Conservation (phyloP, 2,113 vertebrate species). For the Herpetotheres cachinnans region DNA sequence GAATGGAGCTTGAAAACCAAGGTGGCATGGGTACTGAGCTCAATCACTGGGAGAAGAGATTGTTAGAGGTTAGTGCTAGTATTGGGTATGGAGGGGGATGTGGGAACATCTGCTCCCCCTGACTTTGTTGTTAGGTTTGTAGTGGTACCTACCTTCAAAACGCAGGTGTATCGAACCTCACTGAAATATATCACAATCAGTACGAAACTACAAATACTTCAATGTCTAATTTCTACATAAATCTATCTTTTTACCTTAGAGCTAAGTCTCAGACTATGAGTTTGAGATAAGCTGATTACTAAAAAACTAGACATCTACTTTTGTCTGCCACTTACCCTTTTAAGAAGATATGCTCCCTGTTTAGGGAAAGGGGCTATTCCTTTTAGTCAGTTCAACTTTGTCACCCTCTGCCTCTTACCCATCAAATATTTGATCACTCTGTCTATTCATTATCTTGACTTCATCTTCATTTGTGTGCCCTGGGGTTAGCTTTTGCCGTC, state of each 20-base stretch:
- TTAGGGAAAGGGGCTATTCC: not conserved
- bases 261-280: not conserved
- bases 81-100: not conserved
- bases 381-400: not conserved
- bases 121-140: not conserved
- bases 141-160: not conserved
- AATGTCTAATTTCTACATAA: not conserved
- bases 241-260: not conserved
- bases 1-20: conserved; percentile 99
- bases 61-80: conserved; percentile 84
- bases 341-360: not conserved
- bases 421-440: not conserved
- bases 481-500: not conserved
- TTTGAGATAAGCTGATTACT: not conserved
- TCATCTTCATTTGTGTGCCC: not conserved
- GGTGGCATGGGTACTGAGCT: conserved; percentile 94
- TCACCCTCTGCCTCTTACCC: not conserved
- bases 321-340: not conserved
- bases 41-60: conserved; percentile 96
- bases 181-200: not conserved
- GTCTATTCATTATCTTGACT: not conserved
- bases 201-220: not conserved
- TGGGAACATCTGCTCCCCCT: not conserved
- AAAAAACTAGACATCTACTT: not conserved
- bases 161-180: not conserved